Evolutionary conservation across 2,113 vertebrate species (phyloP).

Genomic region (Hippocampus abdominalis): DNA sequence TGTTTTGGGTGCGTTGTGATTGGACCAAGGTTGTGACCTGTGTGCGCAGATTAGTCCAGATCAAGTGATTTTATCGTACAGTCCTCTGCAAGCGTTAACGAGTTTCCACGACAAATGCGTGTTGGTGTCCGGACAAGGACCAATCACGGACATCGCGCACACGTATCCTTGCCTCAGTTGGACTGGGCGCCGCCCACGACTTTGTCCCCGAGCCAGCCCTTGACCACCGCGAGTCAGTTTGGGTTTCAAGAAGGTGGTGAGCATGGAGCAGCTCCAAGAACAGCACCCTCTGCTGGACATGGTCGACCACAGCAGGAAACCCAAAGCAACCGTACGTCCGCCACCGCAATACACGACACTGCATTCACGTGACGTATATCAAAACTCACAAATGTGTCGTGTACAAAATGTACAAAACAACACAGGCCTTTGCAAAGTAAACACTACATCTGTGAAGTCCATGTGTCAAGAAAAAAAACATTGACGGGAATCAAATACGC

Average conservation of each 20-base stretch:
- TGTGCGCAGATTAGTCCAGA: conserved; percentile 76
- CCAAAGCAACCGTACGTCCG: conserved; percentile 44
- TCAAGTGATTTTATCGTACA: conserved; percentile 86
- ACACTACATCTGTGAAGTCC: too few relatives aligned
- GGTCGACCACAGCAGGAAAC: conserved; percentile 79
- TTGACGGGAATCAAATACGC: too few relatives aligned
- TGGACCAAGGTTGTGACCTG: not conserved
- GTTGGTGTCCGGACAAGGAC: conserved; percentile 86
- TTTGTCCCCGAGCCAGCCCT: not conserved
- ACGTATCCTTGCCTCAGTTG: conserved; percentile 76
- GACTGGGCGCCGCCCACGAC: too few relatives aligned
- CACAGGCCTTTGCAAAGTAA: too few relatives aligned
- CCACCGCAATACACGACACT: not conserved
- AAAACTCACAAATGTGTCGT: too few relatives aligned
- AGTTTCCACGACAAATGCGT: conserved; percentile 83
- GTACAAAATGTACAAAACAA: too few relatives aligned
- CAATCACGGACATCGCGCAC: conserved; percentile 79
- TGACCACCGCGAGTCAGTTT: conserved; percentile 62
- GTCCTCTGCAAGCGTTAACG: conserved; percentile 80
- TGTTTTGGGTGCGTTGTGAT: not conserved
- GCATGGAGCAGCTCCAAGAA: conserved; percentile 77
- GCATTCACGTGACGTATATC: too few relatives aligned
- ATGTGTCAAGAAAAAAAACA: too few relatives aligned
- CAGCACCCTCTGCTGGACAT: conserved; percentile 82
- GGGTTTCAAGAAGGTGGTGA: conserved; percentile 81